Evolutionary conservation across 1,140 invertebrate species (phyloP).

Genomic region (Cydia pomonella): DNA sequence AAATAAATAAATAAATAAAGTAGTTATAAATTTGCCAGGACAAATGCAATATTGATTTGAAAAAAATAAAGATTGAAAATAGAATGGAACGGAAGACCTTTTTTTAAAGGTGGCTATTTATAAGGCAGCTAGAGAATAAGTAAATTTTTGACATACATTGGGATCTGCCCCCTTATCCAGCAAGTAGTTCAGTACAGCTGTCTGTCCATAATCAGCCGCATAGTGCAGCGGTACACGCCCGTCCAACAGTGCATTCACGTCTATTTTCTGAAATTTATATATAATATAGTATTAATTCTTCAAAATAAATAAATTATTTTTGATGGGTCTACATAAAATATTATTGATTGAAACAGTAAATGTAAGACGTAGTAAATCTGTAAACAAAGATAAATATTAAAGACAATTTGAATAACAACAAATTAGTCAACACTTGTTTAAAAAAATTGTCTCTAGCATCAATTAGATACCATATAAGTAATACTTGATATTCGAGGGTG

Average conservation of each 20-base stretch:
- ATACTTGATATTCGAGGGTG: background rate
- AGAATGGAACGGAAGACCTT: too few species aligned
- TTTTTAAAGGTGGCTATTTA: too few species aligned
- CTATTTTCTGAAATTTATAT: slow-evolving; percentile 84
- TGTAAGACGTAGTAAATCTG: background rate
- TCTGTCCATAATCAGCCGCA: slow-evolving; percentile 97
- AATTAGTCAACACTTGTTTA: background rate
- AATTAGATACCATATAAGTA: background rate
- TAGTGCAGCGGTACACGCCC: slow-evolving; percentile 93
- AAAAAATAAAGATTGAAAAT: too few species aligned
- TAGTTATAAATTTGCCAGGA: too few species aligned
- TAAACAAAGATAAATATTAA: background rate
- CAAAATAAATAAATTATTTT: background rate
- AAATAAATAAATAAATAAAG: too few species aligned
- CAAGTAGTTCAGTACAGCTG: slow-evolving; percentile 93
- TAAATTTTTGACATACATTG: slow-evolving; percentile 87
- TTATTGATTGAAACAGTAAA: background rate
- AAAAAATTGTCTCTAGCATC: background rate
- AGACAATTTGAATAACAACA: slow-evolving; percentile 22
- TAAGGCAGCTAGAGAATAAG: too few species aligned
- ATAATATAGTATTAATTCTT: background rate
- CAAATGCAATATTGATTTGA: too few species aligned
- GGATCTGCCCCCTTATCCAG: slow-evolving; percentile 94
- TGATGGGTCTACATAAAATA: background rate
- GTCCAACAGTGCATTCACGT: slow-evolving; percentile 93